Conservation (phyloP, 1,140 invertebrate species). For the Drosophila tsacasi region DNA sequence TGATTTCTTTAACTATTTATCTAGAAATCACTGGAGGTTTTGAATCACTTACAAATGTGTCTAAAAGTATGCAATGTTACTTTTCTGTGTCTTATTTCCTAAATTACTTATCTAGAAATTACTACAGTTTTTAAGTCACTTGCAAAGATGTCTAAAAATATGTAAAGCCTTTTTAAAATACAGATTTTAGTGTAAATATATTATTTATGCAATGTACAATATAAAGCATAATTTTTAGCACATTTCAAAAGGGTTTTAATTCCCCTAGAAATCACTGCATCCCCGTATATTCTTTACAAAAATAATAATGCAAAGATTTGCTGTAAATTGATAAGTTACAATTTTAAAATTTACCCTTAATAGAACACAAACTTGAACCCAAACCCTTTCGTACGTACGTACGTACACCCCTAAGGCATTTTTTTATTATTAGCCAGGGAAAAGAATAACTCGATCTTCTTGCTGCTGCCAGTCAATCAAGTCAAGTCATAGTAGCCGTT, state of each 20-base stretch:
- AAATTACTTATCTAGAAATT: no score
- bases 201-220: no score
- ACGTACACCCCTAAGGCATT: background rate
- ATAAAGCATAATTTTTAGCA: no score
- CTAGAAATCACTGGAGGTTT: background rate
- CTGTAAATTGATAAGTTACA: background rate
- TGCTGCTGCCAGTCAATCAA: constrained; percentile 3
- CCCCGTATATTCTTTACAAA: background rate
- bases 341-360: background rate
- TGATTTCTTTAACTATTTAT: background rate
- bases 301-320: background rate
- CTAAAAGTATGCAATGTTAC: background rate
- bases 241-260: no score
- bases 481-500: background rate
- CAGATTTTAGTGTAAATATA: no score
- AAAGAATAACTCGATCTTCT: background rate
- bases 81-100: no score
- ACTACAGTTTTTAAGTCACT: no score
- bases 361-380: background rate
- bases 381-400: no score
- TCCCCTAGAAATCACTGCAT: no score
- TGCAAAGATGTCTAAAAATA: no score
- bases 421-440: constrained; percentile 6
- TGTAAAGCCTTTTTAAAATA: no score
- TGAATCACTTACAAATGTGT: background rate